A percentile compares a stretch with the other conserved stretches of the same genome.
phyloP scores from a whole-genome alignment of 1,140 invertebrate species.

The Drosophila parvula region DNA sequence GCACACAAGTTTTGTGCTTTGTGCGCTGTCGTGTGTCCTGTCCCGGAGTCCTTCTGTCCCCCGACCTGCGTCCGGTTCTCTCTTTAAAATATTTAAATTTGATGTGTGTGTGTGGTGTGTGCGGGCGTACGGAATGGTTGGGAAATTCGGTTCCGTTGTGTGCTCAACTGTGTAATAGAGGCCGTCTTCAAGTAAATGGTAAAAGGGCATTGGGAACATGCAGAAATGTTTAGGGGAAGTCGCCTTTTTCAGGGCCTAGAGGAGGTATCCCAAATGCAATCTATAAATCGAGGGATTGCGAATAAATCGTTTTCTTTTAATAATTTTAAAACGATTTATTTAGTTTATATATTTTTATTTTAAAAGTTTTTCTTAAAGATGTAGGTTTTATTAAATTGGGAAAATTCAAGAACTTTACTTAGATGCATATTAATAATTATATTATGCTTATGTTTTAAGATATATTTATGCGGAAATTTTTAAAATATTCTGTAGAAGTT shows the following conservation, averaged over 20 bases:
- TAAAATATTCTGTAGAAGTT: background rate
- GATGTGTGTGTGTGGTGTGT: slow-evolving; percentile 38
- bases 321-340: too few species aligned
- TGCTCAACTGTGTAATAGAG: slow-evolving; percentile 71
- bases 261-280: background rate
- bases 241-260: slow-evolving; percentile 12
- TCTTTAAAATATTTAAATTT: slow-evolving; percentile 79
- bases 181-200: slow-evolving; percentile 33
- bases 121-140: slow-evolving; percentile 7
- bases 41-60: slow-evolving; percentile 3
- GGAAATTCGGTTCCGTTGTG: slow-evolving; percentile 46
- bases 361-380: background rate
- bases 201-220: slow-evolving; percentile 18
- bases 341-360: background rate
- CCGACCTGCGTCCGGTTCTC: slow-evolving; percentile 18
- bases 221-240: slow-evolving; percentile 6
- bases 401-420: background rate
- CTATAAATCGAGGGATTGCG: slow-evolving; percentile 3
- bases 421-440: background rate
- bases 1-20: slow-evolving; percentile 66
- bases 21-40: slow-evolving; percentile 25
- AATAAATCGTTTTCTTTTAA: too few species aligned
- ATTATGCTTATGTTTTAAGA: background rate
- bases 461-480: background rate
- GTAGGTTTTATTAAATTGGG: background rate